A percentile compares a stretch with the other conserved stretches of the same genome.
Conservation (phyloP, 2,797 vertebrate species). For the Smutsia gigantea region DNA sequence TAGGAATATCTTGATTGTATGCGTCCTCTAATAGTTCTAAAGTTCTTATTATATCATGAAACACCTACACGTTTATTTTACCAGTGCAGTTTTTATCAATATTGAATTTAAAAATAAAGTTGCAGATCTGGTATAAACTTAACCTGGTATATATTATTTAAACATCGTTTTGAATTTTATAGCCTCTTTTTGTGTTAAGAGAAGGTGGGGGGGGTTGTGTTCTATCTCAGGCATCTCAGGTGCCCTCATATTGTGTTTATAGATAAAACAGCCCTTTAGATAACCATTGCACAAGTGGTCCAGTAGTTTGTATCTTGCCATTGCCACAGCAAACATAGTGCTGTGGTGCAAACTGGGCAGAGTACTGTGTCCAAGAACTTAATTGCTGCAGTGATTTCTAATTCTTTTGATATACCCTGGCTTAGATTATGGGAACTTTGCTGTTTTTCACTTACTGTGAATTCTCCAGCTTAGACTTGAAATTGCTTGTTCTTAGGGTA, state of each 20-base stretch:
- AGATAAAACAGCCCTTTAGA: not conserved
- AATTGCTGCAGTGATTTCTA: not conserved
- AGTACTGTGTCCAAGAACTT: not conserved
- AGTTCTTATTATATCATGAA: not conserved
- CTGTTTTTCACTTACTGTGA: not conserved
- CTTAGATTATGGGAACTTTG: not conserved
- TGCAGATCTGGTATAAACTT: not conserved
- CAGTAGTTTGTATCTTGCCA: not conserved
- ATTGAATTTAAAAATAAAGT: not conserved
- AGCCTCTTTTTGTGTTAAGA: not conserved
- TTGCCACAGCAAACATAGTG: not conserved
- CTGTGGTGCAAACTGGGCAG: no score
- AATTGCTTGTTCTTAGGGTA: not conserved
- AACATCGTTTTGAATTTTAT: not conserved
- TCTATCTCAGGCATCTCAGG: not conserved
- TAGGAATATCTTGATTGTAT: not conserved
- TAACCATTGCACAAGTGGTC: not conserved
- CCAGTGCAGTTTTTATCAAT: not conserved
- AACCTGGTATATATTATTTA: not conserved
- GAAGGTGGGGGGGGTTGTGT: not conserved
- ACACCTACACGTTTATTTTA: not conserved
- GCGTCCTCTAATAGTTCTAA: not conserved
- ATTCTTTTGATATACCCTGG: not conserved
- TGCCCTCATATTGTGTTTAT: not conserved
- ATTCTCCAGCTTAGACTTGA: not conserved